Evolutionary conservation across 1,140 invertebrate species (phyloP).

Genomic region (Heliconius hewitsoni): DNA sequence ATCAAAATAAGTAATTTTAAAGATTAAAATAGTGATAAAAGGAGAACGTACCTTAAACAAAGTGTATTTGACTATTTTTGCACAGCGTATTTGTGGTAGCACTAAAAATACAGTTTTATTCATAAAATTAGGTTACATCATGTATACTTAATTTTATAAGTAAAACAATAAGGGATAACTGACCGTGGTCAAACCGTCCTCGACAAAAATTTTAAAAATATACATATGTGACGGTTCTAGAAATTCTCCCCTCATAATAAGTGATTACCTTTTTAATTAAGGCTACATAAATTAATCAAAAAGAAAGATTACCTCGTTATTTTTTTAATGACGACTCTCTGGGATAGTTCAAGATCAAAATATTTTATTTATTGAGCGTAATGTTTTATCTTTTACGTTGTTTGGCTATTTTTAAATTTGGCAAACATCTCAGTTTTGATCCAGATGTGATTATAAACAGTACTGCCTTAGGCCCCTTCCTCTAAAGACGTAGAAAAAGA

Average conservation of each 20-base stretch:
- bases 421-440: constrained; percentile 47
- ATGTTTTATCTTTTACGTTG: constrained; percentile 46
- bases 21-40: constrained; percentile 2
- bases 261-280: not conserved
- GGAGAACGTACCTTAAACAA: not conserved
- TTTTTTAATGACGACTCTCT: not conserved
- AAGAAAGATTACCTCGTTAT: not conserved
- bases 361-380: constrained; percentile 4
- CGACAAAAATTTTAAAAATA: too few relatives aligned
- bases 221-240: too few relatives aligned
- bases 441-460: constrained; percentile 41
- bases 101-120: too few relatives aligned
- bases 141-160: too few relatives aligned
- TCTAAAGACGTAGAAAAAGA: constrained; percentile 42
- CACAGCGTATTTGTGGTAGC: not conserved
- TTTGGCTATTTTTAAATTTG: constrained; percentile 60
- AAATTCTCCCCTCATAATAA: not conserved
- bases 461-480: constrained; percentile 36
- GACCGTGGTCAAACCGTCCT: too few relatives aligned
- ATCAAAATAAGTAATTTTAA: not conserved
- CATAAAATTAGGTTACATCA: too few relatives aligned
- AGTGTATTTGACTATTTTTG: not conserved
- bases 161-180: too few relatives aligned
- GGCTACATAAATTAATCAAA: not conserved
- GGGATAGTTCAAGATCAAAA: constrained; percentile 9